Evolutionary conservation across 2,888 invertebrate species (phyloP).

Genomic region (Tetanocera ferruginea): DNA sequence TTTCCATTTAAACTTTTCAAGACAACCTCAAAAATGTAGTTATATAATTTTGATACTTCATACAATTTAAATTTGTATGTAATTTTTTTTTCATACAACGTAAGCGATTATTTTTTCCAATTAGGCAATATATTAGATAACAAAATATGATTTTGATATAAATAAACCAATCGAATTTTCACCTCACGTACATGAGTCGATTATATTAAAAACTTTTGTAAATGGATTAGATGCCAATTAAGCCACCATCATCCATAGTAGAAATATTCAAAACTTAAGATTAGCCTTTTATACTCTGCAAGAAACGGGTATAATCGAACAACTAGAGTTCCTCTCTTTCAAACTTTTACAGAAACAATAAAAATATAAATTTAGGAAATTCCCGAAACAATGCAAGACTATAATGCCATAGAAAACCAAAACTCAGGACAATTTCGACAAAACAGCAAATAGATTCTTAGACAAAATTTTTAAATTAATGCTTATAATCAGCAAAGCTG

Average conservation of each 20-base stretch:
- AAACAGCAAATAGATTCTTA: no score
- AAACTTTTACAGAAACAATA: no score
- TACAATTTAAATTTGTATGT: no score
- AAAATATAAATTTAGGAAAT: not conserved
- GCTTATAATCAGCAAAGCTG: no score
- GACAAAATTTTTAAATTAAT: no score
- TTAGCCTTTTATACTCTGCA: not conserved
- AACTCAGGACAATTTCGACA: not conserved
- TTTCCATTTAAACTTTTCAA: no score
- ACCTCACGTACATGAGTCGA: slow-evolving; percentile 42
- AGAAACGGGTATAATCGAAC: no score
- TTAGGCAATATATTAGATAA: slow-evolving; percentile 47
- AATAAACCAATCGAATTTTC: slow-evolving; percentile 45
- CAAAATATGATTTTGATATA: slow-evolving; percentile 44
- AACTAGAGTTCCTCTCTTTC: no score
- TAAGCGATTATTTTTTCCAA: slow-evolving; percentile 45
- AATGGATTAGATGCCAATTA: slow-evolving; percentile 41
- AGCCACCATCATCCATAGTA: slow-evolving; percentile 42
- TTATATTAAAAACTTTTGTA: slow-evolving; percentile 46
- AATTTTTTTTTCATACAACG: no score
- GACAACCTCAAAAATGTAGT: no score
- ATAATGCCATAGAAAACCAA: no score
- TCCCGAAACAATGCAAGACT: not conserved
- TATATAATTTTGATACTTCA: no score
- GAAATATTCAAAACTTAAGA: slow-evolving; percentile 31